phyloP scores from a whole-genome alignment of 2,888 invertebrate genomes.

The Seira musarum region DNA sequence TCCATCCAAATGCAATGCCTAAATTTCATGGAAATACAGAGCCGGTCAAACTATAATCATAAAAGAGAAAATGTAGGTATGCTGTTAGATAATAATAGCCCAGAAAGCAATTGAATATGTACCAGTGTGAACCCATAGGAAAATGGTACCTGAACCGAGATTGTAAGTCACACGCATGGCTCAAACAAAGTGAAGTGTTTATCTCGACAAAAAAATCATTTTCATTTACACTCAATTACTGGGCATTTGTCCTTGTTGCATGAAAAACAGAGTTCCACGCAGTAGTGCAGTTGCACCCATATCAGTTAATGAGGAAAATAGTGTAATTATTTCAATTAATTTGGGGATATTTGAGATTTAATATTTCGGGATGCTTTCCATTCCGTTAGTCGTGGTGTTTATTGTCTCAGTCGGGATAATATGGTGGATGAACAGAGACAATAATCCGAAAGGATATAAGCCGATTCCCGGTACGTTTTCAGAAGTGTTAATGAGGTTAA shows the following conservation, averaged over 20 bases:
- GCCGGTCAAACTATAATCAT: too few relatives aligned
- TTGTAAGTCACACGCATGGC: too few relatives aligned
- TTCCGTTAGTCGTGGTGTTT: conserved; percentile 24
- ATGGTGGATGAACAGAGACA: conserved; percentile 35
- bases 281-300: neutral
- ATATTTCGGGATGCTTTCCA: conserved; percentile 20
- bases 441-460: neutral
- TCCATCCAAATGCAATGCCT: too few relatives aligned
- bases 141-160: too few relatives aligned
- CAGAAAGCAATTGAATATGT: too few relatives aligned
- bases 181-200: too few relatives aligned
- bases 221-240: neutral
- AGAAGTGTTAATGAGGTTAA: neutral
- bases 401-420: conserved; percentile 17
- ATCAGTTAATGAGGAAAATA: neutral
- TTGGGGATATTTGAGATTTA: neutral
- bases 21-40: too few relatives aligned
- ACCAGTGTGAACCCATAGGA: too few relatives aligned
- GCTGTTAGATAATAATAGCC: too few relatives aligned
- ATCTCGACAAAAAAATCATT: neutral
- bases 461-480: neutral
- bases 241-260: neutral
- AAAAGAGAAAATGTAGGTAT: too few relatives aligned
- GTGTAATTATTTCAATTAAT: neutral
- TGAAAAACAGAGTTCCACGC: neutral